Evolutionary conservation across 1,140 invertebrate species (phyloP).

Genomic region (Panagrolaimus sp.): DNA sequence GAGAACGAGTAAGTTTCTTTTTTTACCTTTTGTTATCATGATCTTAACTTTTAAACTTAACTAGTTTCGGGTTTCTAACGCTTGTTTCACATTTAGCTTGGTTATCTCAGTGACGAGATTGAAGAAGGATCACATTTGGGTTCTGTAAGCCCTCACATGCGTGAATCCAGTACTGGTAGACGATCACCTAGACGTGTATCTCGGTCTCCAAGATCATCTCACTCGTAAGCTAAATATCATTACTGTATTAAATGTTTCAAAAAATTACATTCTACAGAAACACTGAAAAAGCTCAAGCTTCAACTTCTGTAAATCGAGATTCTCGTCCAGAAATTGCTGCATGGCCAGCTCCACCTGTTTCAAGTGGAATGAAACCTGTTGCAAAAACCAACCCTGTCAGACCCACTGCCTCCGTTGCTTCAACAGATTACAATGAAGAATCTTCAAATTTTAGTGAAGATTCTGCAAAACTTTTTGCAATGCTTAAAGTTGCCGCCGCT

Average conservation of each 20-base stretch:
- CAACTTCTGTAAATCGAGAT: slow-evolving; percentile 27
- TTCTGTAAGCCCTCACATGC: slow-evolving; percentile 22
- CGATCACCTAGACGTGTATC: slow-evolving; percentile 34
- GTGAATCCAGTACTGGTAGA: slow-evolving; percentile 27
- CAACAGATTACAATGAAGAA: slow-evolving; percentile 19
- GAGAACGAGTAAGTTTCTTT: slow-evolving; percentile 32
- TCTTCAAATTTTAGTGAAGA: slow-evolving; percentile 27
- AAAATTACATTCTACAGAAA: too few species aligned
- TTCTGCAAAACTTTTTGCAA: slow-evolving; percentile 28
- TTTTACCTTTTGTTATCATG: neutral
- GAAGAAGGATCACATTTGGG: slow-evolving; percentile 24
- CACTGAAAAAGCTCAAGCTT: too few species aligned
- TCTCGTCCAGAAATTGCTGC: slow-evolving; percentile 51
- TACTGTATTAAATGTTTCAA: too few species aligned
- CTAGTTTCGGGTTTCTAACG: too few species aligned
- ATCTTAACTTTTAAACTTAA: slow-evolving; percentile 11
- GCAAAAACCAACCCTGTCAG: slow-evolving; percentile 13
- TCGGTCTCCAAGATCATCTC: slow-evolving; percentile 29
- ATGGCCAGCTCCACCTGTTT: slow-evolving; percentile 48
- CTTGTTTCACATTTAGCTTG: slow-evolving; percentile 28
- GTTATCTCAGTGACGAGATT: slow-evolving; percentile 41
- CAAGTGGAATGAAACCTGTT: slow-evolving; percentile 20
- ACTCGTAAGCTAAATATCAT: neutral
- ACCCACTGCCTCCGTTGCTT: slow-evolving; percentile 1
- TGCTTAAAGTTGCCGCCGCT: slow-evolving; percentile 29